Conservation (phyloP, 2,888 invertebrate genomes). For the Hedya salicella region DNA sequence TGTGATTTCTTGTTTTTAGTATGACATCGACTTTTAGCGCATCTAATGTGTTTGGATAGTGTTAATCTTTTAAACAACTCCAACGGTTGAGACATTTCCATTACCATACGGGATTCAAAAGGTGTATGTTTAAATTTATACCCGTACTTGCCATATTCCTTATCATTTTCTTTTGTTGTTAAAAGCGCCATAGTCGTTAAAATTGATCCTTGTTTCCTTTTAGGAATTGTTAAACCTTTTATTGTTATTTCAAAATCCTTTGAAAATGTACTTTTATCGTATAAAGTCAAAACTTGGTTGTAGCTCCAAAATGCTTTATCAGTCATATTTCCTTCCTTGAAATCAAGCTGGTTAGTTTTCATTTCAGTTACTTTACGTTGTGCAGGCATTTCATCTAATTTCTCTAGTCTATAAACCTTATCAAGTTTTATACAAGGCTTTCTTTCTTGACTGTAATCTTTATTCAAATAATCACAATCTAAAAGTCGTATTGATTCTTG, state of each 20-base stretch:
- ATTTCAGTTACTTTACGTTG: neutral
- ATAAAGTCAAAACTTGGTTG: neutral
- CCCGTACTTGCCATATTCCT: neutral
- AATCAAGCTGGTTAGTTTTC: neutral
- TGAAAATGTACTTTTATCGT: neutral
- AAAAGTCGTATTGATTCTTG: conserved; percentile 14
- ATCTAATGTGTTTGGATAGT: conserved; percentile 2
- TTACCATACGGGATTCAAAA: conserved; percentile 24
- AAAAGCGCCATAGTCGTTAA: conserved; percentile 27
- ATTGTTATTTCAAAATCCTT: conserved; percentile 11
- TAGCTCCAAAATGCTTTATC: neutral
- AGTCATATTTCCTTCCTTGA: neutral
- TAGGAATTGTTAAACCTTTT: conserved; percentile 14
- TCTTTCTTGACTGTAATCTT: conserved; percentile 8
- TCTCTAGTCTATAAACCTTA: neutral
- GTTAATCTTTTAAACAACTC: conserved; percentile 9
- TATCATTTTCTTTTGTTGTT: conserved; percentile 21
- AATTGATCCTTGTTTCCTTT: conserved; percentile 18
- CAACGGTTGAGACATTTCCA: conserved; percentile 28
- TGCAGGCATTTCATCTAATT: neutral
- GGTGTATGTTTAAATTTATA: conserved; percentile 4
- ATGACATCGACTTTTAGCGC: neutral
- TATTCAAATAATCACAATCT: conserved; percentile 12
- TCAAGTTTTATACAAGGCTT: neutral
- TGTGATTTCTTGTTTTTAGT: neutral